Conservation (phyloP, 2,113 vertebrate genomes). For the Macaca fascicularis region DNA sequence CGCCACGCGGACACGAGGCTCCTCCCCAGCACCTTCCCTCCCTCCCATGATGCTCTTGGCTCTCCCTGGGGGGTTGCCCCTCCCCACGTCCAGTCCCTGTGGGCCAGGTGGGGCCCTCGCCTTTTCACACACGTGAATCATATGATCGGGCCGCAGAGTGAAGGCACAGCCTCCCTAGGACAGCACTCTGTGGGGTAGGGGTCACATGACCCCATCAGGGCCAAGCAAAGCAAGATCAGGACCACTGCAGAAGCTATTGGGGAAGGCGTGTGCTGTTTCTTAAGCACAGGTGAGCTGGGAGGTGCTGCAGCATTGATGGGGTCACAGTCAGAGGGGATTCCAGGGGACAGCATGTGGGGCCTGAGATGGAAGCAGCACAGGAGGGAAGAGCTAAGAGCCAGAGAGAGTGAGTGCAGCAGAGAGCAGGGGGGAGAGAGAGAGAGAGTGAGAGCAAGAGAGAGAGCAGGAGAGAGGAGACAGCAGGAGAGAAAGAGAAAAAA, state of each 20-base stretch:
- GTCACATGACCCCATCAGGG: not conserved
- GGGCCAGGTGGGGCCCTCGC: not conserved
- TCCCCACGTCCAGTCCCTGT: not conserved
- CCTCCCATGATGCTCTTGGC: fast-evolving
- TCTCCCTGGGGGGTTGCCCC: not conserved
- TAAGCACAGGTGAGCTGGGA: not conserved
- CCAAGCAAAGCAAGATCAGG: not conserved
- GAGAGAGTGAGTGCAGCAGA: not conserved
- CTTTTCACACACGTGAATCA: not conserved
- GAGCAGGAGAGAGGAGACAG: too few species aligned
- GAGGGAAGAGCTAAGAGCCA: not conserved
- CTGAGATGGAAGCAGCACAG: not conserved
- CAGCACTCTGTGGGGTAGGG: too few species aligned
- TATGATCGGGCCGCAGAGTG: too few species aligned
- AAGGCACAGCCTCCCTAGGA: fast-evolving
- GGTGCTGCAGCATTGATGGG: not conserved
- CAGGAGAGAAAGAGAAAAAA: too few species aligned
- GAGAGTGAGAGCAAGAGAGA: too few species aligned
- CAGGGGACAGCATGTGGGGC: not conserved
- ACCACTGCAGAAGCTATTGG: fast-evolving
- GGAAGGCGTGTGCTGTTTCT: not conserved
- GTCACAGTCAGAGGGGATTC: not conserved
- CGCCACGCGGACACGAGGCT: too few species aligned
- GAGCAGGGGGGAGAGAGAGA: too few species aligned
- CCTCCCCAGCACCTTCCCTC: not conserved